Base-by-base conservation (phyloP, 2,797 vertebrate genomes). In the Accipiter fasciatus region DNA sequence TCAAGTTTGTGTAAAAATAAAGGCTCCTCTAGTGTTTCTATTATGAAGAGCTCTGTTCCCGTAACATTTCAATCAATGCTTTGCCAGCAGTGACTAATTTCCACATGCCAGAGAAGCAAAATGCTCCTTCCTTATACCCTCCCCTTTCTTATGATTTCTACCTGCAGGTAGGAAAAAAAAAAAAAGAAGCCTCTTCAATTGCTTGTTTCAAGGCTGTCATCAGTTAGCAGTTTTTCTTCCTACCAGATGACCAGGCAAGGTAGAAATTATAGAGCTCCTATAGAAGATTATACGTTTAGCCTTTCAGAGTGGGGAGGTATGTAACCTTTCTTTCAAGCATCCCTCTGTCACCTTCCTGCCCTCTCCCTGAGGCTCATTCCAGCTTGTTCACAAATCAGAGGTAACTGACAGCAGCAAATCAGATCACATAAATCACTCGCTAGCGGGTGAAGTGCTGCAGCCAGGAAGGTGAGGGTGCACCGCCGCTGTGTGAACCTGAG, bases 351-450 rank as follows among this genome's bases (percentile, higher is more conserved):
- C 94, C 82, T 87, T 57, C 59, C 73, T 54, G 0, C 76, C 94
- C 84, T 90, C 79, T 92, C 96, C 96, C 95, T 0, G 78, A 77
- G 96, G 95, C 96, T 97, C 97, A 97, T 98, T 97, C 97, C 95
- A 92, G 61, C 91, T 92, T 78, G 89, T 91, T 96, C 96, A 94
- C 97, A 97, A 97, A 96, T 97, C 96, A 97, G 87, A 82, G 64
- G 52, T 22, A 87, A 71, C 37, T 82, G 91, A 87, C 94, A 94
- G 92, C 92, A 96, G 95, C 95, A 95, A 94, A 97, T 83, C 89
- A 79, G 88, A 13, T 3, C 83, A 47, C 92, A 84, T 95, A 87
- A 95, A 97, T 97, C 92, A 89, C 77, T 40, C 2, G 18, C 72
- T 75, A 59, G 86, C 9, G 2, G 71, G 62, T 9, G 4, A 76